A percentile compares a stretch with the other conserved stretches of the same genome.
These are phyloP conservation scores for Pampusana beccarii DNA, from an alignment of 2,113 vertebrate species.

Conservation along the genomic window DNA sequence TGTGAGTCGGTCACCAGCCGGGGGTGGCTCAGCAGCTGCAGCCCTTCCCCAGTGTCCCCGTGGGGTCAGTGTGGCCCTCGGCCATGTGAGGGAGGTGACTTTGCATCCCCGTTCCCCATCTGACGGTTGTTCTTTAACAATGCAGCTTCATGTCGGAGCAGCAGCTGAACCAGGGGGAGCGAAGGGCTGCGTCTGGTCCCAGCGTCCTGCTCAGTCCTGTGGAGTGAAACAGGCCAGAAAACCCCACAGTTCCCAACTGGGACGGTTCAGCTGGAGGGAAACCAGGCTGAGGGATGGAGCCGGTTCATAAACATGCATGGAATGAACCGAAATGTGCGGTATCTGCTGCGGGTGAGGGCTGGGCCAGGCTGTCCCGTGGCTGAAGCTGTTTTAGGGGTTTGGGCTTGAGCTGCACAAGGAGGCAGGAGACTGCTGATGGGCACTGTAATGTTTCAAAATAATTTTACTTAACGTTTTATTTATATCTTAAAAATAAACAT, in stretches of 20 bases:
- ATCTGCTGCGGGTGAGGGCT: accelerated
- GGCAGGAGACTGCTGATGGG: background rate
- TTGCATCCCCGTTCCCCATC: background rate
- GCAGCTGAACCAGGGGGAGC: background rate
- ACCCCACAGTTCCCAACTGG: background rate
- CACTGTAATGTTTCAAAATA: constrained; percentile 19
- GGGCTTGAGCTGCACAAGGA: background rate
- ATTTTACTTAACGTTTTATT: constrained; percentile 44
- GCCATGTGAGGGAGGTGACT: accelerated
- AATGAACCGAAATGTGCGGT: background rate
- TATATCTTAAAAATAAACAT: constrained; percentile 53
- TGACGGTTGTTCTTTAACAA: background rate
- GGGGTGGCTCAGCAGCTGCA: background rate
- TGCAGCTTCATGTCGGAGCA: background rate
- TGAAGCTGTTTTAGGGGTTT: background rate
- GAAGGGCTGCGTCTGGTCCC: accelerated
- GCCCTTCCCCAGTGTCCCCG: background rate
- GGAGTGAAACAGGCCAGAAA: background rate
- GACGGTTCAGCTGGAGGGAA: background rate
- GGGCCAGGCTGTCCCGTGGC: background rate
- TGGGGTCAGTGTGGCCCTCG: background rate
- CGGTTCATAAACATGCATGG: background rate
- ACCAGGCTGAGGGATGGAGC: background rate
- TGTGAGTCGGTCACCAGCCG: background rate
- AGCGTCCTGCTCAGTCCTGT: accelerated